phyloP scores from a whole-genome alignment of 2,888 invertebrate genomes.

The Cheilosia vernalis region DNA sequence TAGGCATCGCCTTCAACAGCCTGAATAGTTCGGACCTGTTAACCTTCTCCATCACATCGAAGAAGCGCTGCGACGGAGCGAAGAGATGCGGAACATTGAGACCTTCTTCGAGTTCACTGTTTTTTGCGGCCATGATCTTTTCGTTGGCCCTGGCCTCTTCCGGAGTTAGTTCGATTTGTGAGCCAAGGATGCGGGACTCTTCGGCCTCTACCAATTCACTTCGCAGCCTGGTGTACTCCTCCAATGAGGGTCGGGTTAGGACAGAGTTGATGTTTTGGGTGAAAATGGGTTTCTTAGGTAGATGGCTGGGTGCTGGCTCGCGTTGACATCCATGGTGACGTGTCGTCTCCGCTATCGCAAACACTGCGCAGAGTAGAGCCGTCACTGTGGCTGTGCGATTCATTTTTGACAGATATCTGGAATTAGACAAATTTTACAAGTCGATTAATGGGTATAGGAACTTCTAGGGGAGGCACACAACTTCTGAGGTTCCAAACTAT shows the following conservation, averaged over 20 bases:
- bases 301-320: background rate
- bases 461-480: no score
- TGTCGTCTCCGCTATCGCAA: background rate
- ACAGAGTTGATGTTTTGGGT: background rate
- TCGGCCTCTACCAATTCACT: conserved; percentile 84
- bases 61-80: conserved; percentile 87
- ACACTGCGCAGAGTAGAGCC: conserved; percentile 8
- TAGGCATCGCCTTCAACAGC: conserved; percentile 88
- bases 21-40: conserved; percentile 87
- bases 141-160: conserved; percentile 85
- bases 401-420: conserved; percentile 38
- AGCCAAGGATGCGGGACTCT: conserved; percentile 84
- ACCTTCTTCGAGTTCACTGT: conserved; percentile 85
- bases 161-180: conserved; percentile 83
- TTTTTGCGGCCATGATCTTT: conserved; percentile 86
- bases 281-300: background rate
- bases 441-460: no score
- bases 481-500: no score
- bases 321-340: conserved; percentile 29
- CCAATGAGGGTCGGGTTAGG: conserved; percentile 46
- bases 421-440: no score
- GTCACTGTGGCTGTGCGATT: conserved; percentile 19
- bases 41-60: conserved; percentile 86
- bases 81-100: conserved; percentile 85
- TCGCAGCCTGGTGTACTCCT: conserved; percentile 80